A percentile compares a stretch with the other conserved stretches of the same genome.
phyloP scores from a whole-genome alignment of 64 coral and sea anemone genomes.

The Catalaphyllia jardinei region DNA sequence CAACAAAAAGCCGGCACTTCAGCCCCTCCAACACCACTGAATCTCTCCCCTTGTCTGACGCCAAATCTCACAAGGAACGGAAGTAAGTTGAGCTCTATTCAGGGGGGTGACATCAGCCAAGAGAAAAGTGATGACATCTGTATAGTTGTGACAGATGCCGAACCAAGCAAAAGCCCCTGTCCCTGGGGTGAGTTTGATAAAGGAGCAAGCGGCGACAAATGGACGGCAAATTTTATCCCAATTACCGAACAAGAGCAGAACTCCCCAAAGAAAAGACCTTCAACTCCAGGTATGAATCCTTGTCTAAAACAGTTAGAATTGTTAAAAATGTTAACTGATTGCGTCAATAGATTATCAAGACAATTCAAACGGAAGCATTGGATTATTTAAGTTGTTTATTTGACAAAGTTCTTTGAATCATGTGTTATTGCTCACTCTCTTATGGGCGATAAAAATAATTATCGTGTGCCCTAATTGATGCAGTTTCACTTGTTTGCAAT shows the following conservation, averaged over 20 bases:
- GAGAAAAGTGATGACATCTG: slow-evolving; percentile 49
- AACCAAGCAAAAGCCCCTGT: not conserved
- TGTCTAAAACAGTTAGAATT: not conserved
- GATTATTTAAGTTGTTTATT: too few relatives aligned
- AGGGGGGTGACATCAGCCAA: not conserved
- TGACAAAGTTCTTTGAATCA: not conserved
- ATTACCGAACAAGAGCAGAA: not conserved
- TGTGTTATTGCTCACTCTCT: not conserved
- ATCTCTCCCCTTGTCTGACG: not conserved
- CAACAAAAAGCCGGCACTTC: not conserved
- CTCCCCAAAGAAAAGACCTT: not conserved
- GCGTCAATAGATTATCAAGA: too few relatives aligned
- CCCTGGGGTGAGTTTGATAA: not conserved
- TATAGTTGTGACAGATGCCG: slow-evolving; percentile 49
- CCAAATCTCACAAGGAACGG: not conserved
- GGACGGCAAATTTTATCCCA: slow-evolving; percentile 11
- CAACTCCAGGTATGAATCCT: not conserved
- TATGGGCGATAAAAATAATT: not conserved
- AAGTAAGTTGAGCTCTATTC: slow-evolving; percentile 19
- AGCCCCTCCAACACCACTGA: not conserved
- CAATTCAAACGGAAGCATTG: too few relatives aligned
- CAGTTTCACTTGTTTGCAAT: too few relatives aligned
- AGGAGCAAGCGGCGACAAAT: not conserved
- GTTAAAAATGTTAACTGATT: not conserved
- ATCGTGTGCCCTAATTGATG: too few relatives aligned